Conservation (phyloP, 2,113 vertebrate species). For the Fregetta grallaria region DNA sequence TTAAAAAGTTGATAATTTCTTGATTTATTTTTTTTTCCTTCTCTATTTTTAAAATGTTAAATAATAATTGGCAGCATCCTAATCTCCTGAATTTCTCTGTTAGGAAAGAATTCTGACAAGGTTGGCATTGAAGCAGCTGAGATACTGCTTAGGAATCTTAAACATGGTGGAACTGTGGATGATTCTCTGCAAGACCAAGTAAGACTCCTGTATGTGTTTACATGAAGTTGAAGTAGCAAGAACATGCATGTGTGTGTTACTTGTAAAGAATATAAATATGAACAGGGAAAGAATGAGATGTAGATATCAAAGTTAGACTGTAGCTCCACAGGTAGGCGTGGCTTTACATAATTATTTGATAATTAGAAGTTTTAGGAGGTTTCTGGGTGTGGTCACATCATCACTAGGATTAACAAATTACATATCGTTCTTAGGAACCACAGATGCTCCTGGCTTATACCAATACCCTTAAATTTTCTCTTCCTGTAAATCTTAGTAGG, state of each 20-base stretch:
- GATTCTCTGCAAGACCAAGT: slow-evolving; percentile 98
- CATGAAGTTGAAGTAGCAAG: background rate
- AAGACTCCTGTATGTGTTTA: background rate
- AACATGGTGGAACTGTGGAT: slow-evolving; percentile 93
- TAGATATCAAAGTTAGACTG: background rate
- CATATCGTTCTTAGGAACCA: background rate
- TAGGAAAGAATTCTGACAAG: slow-evolving; percentile 91
- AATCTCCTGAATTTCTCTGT: background rate
- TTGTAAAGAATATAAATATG: background rate
- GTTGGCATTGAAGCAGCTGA: slow-evolving; percentile 94
- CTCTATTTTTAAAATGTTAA: background rate
- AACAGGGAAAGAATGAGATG: background rate
- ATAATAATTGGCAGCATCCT: background rate
- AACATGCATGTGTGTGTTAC: background rate
- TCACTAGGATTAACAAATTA: background rate
- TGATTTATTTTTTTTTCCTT: background rate
- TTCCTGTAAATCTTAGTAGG: background rate
- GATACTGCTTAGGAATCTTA: slow-evolving; percentile 89
- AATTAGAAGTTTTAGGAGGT: background rate
- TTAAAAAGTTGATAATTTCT: background rate
- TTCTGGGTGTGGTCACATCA: background rate
- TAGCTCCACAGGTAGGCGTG: background rate
- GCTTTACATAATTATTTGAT: background rate
- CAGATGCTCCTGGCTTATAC: background rate
- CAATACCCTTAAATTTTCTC: background rate